phyloP scores from a whole-genome alignment of 2,113 vertebrate genomes.

The Mirza zaza region DNA sequence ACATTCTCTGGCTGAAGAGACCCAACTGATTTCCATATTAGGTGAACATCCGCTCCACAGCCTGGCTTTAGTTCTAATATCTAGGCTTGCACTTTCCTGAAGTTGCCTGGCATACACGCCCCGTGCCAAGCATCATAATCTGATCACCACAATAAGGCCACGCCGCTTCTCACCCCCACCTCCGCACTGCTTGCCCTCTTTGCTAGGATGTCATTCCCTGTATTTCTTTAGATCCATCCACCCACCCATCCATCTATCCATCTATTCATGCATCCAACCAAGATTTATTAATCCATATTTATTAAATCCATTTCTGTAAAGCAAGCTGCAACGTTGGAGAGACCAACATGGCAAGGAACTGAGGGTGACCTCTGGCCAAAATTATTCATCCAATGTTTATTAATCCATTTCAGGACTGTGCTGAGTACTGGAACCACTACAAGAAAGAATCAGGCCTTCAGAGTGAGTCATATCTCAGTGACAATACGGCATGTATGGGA shows the following conservation, averaged over 20 bases:
- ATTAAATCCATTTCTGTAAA: neutral
- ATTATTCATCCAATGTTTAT: neutral
- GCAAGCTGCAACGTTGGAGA: too few relatives aligned
- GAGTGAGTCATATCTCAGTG: neutral
- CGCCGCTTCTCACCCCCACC: neutral
- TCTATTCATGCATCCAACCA: neutral
- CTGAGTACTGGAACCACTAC: neutral
- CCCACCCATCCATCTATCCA: neutral
- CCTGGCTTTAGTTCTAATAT: neutral
- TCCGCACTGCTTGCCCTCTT: neutral
- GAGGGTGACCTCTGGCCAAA: too few relatives aligned
- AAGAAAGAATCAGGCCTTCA: neutral
- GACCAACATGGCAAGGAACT: too few relatives aligned
- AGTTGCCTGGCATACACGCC: neutral
- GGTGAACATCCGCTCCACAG: neutral
- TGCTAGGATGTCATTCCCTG: neutral
- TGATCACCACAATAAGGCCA: neutral
- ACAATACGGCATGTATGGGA: neutral
- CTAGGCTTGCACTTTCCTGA: neutral
- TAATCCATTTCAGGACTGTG: neutral
- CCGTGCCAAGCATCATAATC: neutral
- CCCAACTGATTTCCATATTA: neutral
- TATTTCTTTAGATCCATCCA: neutral
- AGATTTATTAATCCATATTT: neutral
- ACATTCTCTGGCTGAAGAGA: neutral